Conservation (phyloP, 1,140 invertebrate species). For the Penaeus indicus region DNA sequence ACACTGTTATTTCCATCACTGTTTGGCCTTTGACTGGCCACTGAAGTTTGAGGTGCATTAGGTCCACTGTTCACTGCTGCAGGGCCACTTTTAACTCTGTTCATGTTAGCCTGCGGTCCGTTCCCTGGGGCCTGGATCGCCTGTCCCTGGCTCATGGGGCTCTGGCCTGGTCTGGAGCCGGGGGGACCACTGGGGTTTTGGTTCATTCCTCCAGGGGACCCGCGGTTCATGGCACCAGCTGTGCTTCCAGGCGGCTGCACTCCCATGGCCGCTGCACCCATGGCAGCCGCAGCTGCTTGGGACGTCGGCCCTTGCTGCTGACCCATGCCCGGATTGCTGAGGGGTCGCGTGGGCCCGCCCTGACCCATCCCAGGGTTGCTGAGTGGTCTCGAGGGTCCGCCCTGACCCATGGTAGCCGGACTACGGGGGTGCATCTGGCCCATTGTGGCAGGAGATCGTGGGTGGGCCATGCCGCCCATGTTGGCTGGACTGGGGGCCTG, state of each 20-base stretch:
- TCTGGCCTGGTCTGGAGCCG: slow-evolving; percentile 43
- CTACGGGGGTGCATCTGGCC: slow-evolving; percentile 62
- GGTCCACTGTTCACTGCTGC: slow-evolving; percentile 51
- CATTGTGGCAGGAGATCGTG: slow-evolving; percentile 62
- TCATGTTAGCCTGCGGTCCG: slow-evolving; percentile 48
- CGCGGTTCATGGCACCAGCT: slow-evolving; percentile 47
- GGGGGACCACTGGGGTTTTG: slow-evolving; percentile 33
- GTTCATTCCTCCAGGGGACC: slow-evolving; percentile 49
- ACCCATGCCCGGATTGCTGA: slow-evolving; percentile 56
- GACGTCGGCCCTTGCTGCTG: slow-evolving; percentile 57
- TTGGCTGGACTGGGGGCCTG: slow-evolving; percentile 64
- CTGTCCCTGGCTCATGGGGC: slow-evolving; percentile 53
- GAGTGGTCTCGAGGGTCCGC: slow-evolving; percentile 63
- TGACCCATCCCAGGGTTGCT: slow-evolving; percentile 65
- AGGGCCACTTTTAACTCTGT: slow-evolving; percentile 47
- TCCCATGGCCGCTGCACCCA: slow-evolving; percentile 34
- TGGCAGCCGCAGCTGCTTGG: slow-evolving; percentile 30
- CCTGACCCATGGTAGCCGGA: slow-evolving; percentile 63
- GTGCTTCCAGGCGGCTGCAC: slow-evolving; percentile 44
- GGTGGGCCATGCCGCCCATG: slow-evolving; percentile 62
- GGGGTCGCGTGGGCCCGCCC: slow-evolving; percentile 53
- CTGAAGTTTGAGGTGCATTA: slow-evolving; percentile 57
- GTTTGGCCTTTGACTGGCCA: slow-evolving; percentile 47
- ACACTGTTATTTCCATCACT: slow-evolving; percentile 58
- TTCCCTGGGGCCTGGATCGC: slow-evolving; percentile 43